phyloP scores from a whole-genome alignment of 1,140 invertebrate genomes.

The Magallana ariakensis region DNA sequence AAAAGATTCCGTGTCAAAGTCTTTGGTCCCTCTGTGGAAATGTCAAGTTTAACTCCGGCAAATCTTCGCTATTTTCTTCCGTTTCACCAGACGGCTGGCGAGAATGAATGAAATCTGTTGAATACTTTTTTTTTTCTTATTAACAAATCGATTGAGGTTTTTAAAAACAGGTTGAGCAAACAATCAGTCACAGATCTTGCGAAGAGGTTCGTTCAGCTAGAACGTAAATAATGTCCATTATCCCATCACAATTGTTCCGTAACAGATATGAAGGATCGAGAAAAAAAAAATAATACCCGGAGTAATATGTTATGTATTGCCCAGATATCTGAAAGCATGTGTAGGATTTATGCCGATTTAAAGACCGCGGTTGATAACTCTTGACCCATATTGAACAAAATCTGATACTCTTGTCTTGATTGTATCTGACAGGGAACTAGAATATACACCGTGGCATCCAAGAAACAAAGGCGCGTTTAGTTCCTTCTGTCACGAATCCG shows the following conservation, averaged over 20 bases:
- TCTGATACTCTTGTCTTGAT: conserved; percentile 15
- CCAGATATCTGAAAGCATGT: background rate
- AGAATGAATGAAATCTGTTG: conserved; percentile 33
- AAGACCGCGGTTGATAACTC: conserved; percentile 27
- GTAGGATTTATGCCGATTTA: conserved; percentile 3
- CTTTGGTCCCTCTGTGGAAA: background rate
- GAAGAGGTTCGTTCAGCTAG: conserved; percentile 21
- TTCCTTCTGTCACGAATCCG: conserved; percentile 2
- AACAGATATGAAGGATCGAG: background rate
- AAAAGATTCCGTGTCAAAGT: conserved; percentile 35
- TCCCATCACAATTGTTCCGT: conserved; percentile 15
- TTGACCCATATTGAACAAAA: conserved; percentile 31
- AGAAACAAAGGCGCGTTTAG: conserved; percentile 29
- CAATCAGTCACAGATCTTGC: conserved; percentile 9
- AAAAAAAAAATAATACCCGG: background rate
- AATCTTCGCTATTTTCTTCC: background rate
- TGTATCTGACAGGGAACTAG: conserved; percentile 6
- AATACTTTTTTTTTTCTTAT: conserved; percentile 35
- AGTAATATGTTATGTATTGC: conserved; percentile 11
- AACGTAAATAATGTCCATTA: conserved; percentile 33
- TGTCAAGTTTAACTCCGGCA: conserved; percentile 8
- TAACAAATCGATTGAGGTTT: conserved; percentile 40
- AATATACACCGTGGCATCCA: background rate
- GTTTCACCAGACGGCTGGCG: conserved; percentile 17
- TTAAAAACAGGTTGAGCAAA: conserved; percentile 35